Base-by-base conservation (phyloP, 2,113 vertebrate species). In the Pterophyllum scalare region DNA sequence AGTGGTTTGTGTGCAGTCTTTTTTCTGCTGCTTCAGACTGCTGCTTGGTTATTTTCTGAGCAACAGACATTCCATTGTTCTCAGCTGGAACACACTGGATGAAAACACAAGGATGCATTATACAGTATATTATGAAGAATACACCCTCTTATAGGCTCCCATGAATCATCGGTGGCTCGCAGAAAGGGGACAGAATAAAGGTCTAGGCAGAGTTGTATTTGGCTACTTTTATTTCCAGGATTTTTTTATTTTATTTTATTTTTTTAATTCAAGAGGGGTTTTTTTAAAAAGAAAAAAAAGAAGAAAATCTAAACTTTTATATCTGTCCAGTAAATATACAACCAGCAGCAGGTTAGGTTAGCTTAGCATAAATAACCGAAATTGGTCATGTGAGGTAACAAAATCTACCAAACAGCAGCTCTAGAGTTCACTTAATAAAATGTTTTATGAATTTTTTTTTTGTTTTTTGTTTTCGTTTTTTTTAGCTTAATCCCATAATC, bases 161-260 rank as follows among this genome's bases (percentile, higher is more conserved):
- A 65, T 90, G 82, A 87, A 88, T 91, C 86, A 91, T 89, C 81
- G 78, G 14, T 26, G 17, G 35, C 82, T 84, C 75, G 8, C 72
- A 46, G 80, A 70, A 60, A 65, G 15, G 38, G 15, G 26, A 59
- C n/a, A 28, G 78, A 81, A 59, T 28, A 61, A 83, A 74, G 67
- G 56, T 24, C 54, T n/a, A 64, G 78, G 81, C 75, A 77, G 33
- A 70, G 54, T 49, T 60, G 70, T 70, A 79, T 67, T 19, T 14
- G 20, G 40, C 20, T 61, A 12, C 22, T 70, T 81, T 78, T 40
- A 60, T 60, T 61, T 77, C 24, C 13, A 60, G 38, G 19, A 59
- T 22, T 46, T 13, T 1, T 61, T 61, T 72, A n/a, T n/a, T n/a
- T n/a, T n/a, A n/a, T 72, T 31, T 43, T 12, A 0, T 60, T 46